Evolutionary conservation across 2,797 vertebrate genomes (phyloP).

Genomic region (Gymnoscopelus braueri): DNA sequence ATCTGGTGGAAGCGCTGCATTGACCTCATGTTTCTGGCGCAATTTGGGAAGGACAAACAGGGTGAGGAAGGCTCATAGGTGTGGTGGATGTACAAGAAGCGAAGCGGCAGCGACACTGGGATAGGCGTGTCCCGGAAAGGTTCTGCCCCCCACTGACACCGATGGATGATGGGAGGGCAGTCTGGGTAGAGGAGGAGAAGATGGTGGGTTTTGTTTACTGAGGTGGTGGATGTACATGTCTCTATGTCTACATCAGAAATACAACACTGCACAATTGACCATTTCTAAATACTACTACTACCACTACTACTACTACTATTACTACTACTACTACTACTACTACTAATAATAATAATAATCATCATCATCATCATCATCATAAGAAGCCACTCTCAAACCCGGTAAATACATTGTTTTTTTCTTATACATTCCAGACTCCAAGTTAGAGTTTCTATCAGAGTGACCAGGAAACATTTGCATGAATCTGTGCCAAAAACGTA

Average conservation of each 20-base stretch:
- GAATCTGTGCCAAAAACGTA: slow-evolving; percentile 35
- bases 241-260: not conserved
- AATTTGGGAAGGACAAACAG: slow-evolving; percentile 79
- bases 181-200: slow-evolving; percentile 66
- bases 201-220: not conserved
- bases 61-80: slow-evolving; percentile 79
- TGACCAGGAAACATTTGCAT: too few relatives aligned
- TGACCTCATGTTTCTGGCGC: slow-evolving; percentile 81
- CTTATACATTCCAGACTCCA: too few relatives aligned
- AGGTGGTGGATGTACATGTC: too few relatives aligned
- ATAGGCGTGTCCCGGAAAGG: slow-evolving; percentile 69
- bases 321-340: too few relatives aligned
- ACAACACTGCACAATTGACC: not conserved
- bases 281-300: not conserved
- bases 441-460: too few relatives aligned
- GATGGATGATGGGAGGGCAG: slow-evolving; percentile 87
- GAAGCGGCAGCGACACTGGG: slow-evolving; percentile 77
- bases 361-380: too few relatives aligned
- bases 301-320: too few relatives aligned
- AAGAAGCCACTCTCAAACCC: too few relatives aligned
- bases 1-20: slow-evolving; percentile 91
- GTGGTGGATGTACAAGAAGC: slow-evolving; percentile 88
- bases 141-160: slow-evolving; percentile 89
- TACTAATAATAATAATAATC: too few relatives aligned
- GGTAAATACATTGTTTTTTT: too few relatives aligned